Percentiles rank a stretch among this genome's conserved stretches.
phyloP scores from a whole-genome alignment of 2,888 invertebrate species.

The Rhimphoctona megacephalus region DNA sequence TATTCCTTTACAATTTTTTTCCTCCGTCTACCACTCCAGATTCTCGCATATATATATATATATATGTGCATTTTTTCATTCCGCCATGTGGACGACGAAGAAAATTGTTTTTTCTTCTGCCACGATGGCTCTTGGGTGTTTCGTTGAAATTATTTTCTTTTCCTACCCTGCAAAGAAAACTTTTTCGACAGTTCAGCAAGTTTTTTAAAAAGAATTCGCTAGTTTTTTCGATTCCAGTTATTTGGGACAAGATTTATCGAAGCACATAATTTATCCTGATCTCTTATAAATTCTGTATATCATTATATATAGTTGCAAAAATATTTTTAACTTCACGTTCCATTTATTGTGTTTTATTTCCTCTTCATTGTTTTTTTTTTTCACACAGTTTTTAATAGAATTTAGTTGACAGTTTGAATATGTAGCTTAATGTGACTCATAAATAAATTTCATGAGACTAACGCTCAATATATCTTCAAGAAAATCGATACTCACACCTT shows the following conservation, averaged over 20 bases:
- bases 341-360: background rate
- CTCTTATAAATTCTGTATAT: background rate
- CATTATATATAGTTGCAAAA: background rate
- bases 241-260: background rate
- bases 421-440: background rate
- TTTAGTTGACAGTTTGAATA: background rate
- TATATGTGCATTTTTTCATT: constrained; percentile 6
- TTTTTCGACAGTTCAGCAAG: background rate
- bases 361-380: background rate
- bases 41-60: constrained; percentile 11
- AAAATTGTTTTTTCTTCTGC: constrained; percentile 16
- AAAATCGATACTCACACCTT: background rate
- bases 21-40: background rate
- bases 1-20: constrained; percentile 25
- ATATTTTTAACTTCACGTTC: background rate
- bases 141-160: constrained; percentile 10
- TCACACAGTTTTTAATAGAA: background rate
- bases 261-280: background rate
- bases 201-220: background rate
- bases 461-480: background rate
- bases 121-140: background rate
- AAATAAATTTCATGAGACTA: background rate
- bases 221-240: background rate
- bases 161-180: background rate
- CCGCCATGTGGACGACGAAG: background rate